Evolutionary conservation across 2,888 invertebrate genomes (phyloP), one percentile per base, ranked within the genome.

Genomic region (Spilarctia lutea): DNA sequence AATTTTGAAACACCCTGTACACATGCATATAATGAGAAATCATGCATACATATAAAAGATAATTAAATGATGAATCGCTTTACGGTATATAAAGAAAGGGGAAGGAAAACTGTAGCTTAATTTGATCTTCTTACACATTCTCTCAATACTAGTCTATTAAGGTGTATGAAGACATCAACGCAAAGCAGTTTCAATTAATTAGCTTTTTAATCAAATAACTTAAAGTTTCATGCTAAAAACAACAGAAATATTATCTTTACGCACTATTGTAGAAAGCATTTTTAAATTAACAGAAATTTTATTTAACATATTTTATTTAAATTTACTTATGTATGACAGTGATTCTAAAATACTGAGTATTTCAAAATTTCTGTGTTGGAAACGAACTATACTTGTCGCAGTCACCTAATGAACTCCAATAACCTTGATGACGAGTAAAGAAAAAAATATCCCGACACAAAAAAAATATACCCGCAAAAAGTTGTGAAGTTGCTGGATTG

Each of bases 61-160:
- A 81, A 85, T 83, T 82, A 76, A 74, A 82, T 85, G 79, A 84
- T 83, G 78, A 80, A 81, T 83, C 71, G 78, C 76, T 83, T 78
- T 78, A 76, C 76, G 76, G 72, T 71, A 74, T 79, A 71, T 78
- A 79, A 78, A 77, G 79, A 77, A 79, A 81, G 81, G 75, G 75
- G 73, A 80, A 79, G 71, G 80, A 82, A 81, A 81, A 80, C 81
- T 63, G 76, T 68, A 71, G 75, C 74, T 77, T 83, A 82, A 85
- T 82, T 79, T 79, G 82, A 70, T 78, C 72, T 77, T 80, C 75
- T 77, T 80, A 72, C 74, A 82, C 81, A 86, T 84, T 77, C 77
- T 77, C 78, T 75, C 78, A 76, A 77, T 82, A 84, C 78, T 76
- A 69, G 78, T 87, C 85, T 84, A 87, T 87, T 56, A 69, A 56